phyloP scores from a whole-genome alignment of 2,797 vertebrate species.

The Periparus ater region DNA sequence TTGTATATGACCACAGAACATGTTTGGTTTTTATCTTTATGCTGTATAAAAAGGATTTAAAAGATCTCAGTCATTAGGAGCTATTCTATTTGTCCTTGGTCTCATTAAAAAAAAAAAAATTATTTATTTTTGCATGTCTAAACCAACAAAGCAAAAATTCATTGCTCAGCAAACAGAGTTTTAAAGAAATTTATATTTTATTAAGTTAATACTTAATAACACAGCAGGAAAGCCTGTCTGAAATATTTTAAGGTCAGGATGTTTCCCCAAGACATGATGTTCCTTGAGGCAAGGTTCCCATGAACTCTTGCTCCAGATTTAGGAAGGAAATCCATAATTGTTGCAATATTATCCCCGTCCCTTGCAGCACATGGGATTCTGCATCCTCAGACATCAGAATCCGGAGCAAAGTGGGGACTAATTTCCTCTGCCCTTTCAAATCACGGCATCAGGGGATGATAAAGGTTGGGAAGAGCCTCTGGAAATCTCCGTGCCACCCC shows the following conservation, averaged over 20 bases:
- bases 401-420: background rate
- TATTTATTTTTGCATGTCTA: background rate
- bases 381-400: background rate
- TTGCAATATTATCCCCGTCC: background rate
- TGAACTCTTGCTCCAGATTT: background rate
- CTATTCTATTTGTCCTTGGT: background rate
- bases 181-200: background rate
- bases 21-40: background rate
- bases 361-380: background rate
- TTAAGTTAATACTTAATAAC: background rate
- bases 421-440: background rate
- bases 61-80: background rate
- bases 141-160: background rate
- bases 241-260: background rate
- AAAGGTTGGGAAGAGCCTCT: background rate
- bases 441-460: accelerated
- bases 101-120: background rate
- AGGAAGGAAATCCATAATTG: background rate
- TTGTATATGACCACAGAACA: background rate
- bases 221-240: background rate
- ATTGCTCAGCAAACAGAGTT: background rate
- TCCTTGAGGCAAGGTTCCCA: background rate
- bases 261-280: background rate
- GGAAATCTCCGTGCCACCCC: background rate
- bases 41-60: accelerated